Percentiles rank a stretch among this genome's conserved stretches.
Evolutionary conservation across 2,888 invertebrate species (phyloP).

Genomic region (Yponomeuta sedellus): DNA sequence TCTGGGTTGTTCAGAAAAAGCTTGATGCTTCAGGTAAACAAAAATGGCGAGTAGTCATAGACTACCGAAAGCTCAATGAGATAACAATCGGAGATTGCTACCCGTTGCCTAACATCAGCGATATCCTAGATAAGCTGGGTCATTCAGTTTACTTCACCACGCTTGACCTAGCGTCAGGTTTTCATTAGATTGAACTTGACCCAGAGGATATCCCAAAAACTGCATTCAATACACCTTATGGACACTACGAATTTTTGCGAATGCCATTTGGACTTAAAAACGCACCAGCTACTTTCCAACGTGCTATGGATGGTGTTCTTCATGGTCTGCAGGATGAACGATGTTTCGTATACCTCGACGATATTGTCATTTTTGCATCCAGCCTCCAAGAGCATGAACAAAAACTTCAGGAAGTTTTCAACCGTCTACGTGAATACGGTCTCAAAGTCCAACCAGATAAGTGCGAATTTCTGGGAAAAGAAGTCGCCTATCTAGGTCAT

Average conservation of each 20-base stretch:
- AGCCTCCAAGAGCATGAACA: constrained; percentile 32
- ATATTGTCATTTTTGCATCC: constrained; percentile 29
- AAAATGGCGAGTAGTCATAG: constrained; percentile 18
- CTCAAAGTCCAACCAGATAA: constrained; percentile 16
- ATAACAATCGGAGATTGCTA: constrained; percentile 18
- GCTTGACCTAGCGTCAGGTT: too few relatives aligned
- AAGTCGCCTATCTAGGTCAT: constrained; percentile 13
- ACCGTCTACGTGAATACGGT: constrained; percentile 24
- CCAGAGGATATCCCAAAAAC: too few relatives aligned
- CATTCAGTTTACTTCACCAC: constrained; percentile 12
- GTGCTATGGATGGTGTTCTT: too few relatives aligned
- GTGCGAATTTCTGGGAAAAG: constrained; percentile 10
- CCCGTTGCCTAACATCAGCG: constrained; percentile 17
- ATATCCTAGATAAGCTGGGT: constrained; percentile 7
- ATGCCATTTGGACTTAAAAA: constrained; percentile 21
- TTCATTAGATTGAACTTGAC: too few relatives aligned
- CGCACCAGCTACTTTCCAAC: constrained; percentile 4
- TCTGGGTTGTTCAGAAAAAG: constrained; percentile 23
- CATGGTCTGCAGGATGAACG: too few relatives aligned
- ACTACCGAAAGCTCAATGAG: constrained; percentile 16
- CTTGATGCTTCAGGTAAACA: constrained; percentile 17
- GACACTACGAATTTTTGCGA: too few relatives aligned
- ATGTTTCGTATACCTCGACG: constrained; percentile 29
- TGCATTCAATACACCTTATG: too few relatives aligned
- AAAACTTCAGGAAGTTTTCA: constrained; percentile 32